Conservation (phyloP, 2,113 vertebrate genomes). For the Trematocara zebra region DNA sequence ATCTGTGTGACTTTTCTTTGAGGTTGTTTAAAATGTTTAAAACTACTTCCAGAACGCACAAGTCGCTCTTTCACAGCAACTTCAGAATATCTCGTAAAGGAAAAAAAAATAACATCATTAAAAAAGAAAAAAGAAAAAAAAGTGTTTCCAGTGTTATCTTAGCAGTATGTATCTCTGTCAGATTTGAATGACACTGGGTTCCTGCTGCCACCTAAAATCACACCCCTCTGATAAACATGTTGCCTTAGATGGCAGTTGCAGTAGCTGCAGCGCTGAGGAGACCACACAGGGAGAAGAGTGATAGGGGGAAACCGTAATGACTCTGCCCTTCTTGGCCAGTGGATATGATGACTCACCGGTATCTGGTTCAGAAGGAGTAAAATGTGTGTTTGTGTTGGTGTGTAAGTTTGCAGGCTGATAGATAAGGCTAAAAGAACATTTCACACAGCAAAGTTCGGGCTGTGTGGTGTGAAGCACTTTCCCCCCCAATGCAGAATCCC, state of each 20-base stretch:
- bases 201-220: neutral
- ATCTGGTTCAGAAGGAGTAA: neutral
- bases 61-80: neutral
- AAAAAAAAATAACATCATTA: neutral
- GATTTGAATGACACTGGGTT: conserved; percentile 11
- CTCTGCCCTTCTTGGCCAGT: conserved; percentile 6
- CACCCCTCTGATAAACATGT: neutral
- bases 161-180: neutral
- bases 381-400: neutral
- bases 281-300: conserved; percentile 49
- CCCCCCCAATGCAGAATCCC: conserved; percentile 22
- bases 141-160: neutral
- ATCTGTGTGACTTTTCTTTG: neutral
- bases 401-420: neutral
- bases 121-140: neutral
- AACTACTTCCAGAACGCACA: neutral
- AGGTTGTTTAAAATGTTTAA: neutral
- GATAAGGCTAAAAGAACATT: neutral
- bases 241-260: conserved; percentile 14
- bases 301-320: conserved; percentile 10
- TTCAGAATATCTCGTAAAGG: neutral
- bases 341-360: conserved; percentile 22
- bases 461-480: neutral
- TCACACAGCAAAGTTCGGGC: neutral
- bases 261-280: conserved; percentile 28